These are phyloP conservation scores for Erynnis tages DNA, from an alignment of 2,888 invertebrate genomes.

Conservation along the genomic window DNA sequence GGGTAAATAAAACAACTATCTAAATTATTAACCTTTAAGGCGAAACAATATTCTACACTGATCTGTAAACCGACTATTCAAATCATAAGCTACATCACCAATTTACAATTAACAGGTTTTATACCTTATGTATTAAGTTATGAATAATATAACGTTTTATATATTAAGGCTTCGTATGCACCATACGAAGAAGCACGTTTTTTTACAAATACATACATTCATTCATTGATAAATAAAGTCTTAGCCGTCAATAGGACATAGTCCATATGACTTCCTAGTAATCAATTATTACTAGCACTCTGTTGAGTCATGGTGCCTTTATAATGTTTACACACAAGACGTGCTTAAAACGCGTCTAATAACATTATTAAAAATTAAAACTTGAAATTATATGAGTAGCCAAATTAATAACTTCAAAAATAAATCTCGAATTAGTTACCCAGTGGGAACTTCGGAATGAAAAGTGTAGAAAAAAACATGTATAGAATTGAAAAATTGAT, in stretches of 20 bases:
- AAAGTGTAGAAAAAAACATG: no score
- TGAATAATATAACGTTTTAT: constrained; percentile 4
- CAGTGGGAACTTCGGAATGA: no score
- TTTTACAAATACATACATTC: neutral
- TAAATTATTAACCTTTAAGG: constrained; percentile 23
- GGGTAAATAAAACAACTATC: constrained; percentile 16
- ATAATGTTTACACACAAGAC: constrained; percentile 4
- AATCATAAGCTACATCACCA: constrained; percentile 29
- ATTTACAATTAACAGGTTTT: constrained; percentile 30
- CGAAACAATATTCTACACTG: constrained; percentile 19
- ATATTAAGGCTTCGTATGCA: constrained; percentile 23
- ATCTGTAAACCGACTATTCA: constrained; percentile 20
- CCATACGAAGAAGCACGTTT: constrained; percentile 20
- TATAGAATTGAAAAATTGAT: no score
- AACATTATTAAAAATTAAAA: no score
- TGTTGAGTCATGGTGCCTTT: constrained; percentile 4
- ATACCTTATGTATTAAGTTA: constrained; percentile 1
- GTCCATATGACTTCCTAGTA: constrained; percentile 13
- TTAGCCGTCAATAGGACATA: constrained; percentile 11
- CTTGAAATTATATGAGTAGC: no score
- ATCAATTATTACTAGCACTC: constrained; percentile 15
- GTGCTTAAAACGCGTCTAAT: no score
- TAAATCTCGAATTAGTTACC: no score
- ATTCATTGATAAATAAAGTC: constrained; percentile 9
- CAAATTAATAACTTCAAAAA: no score